phyloP scores from a whole-genome alignment of 2,888 invertebrate species.

The Diarsia brunnea region DNA sequence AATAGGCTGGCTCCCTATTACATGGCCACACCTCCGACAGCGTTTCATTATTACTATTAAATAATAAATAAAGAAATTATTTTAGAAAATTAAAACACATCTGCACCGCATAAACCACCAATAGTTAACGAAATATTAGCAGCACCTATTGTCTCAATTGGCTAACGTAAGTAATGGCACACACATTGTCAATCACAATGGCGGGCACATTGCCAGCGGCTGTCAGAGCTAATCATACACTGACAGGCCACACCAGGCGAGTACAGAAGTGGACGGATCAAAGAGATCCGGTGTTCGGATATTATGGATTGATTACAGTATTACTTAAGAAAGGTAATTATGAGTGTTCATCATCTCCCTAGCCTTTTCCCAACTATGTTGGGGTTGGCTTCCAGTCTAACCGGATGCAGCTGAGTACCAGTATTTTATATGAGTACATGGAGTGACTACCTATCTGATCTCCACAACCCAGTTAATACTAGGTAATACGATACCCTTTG shows the following conservation, averaged over 20 bases:
- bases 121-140: constrained; percentile 1
- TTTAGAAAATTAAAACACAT: background rate
- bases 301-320: background rate
- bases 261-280: background rate
- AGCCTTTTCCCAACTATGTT: no score
- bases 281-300: background rate
- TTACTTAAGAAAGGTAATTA: no score
- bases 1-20: no score
- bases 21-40: no score
- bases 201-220: constrained; percentile 64
- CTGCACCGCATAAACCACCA: background rate
- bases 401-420: no score
- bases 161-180: constrained; percentile 8
- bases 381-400: no score
- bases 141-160: constrained; percentile 29
- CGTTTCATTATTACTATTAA: no score
- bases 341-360: no score
- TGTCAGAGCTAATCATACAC: constrained; percentile 60
- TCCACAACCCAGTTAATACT: no score
- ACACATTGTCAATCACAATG: constrained; percentile 27
- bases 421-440: no score
- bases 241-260: constrained; percentile 7
- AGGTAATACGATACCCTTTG: no score
- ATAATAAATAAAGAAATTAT: background rate
- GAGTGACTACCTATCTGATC: no score